phyloP scores from a whole-genome alignment of 2,797 vertebrate genomes.

The Hozukius guyotensis region DNA sequence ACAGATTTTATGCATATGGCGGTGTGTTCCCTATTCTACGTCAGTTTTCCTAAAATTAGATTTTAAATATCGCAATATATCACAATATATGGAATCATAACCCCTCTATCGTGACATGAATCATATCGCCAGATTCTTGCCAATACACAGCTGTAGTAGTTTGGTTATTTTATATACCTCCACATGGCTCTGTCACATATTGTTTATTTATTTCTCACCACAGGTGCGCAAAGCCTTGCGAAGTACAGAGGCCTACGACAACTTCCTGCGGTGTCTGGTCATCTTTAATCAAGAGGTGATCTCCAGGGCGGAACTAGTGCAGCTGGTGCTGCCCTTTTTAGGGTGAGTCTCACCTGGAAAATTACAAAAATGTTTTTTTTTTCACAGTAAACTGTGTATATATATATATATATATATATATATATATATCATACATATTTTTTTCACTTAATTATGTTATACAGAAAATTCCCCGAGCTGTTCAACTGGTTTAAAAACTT shows the following conservation, averaged over 20 bases:
- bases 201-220: background rate
- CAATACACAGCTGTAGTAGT: background rate
- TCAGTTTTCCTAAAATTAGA: too few relatives aligned
- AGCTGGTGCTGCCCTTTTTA: constrained; percentile 95
- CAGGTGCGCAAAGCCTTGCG: constrained; percentile 97
- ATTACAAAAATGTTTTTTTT: background rate
- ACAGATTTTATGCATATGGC: too few relatives aligned
- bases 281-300: constrained; percentile 99
- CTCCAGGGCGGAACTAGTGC: constrained; percentile 94
- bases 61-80: too few relatives aligned
- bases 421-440: background rate
- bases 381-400: background rate
- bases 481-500: constrained; percentile 99
- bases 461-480: constrained; percentile 96
- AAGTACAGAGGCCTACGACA: constrained; percentile 95
- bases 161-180: background rate
- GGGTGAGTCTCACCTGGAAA: constrained; percentile 84
- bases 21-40: too few relatives aligned
- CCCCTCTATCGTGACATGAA: too few relatives aligned
- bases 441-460: background rate
- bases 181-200: background rate
- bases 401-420: too few relatives aligned
- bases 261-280: constrained; percentile 96
- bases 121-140: background rate
- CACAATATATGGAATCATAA: too few relatives aligned